Conservation (phyloP, 2,888 invertebrate species). For the Cantharis rustica region DNA sequence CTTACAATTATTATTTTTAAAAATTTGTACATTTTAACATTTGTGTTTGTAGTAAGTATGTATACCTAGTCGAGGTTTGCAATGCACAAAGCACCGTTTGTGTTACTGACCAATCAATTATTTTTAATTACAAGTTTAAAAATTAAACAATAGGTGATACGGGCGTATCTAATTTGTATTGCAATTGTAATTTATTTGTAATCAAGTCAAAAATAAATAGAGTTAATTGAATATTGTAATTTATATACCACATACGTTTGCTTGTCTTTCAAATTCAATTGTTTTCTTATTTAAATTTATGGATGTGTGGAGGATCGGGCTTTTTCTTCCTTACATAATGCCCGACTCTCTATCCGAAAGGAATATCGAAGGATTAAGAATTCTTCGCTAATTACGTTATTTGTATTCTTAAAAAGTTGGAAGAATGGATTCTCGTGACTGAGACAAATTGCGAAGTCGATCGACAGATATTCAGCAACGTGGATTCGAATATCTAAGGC, state of each 20-base stretch:
- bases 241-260: neutral
- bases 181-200: neutral
- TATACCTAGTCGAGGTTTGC: neutral
- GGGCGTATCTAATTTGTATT: neutral
- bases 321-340: neutral
- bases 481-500: slow-evolving; percentile 10
- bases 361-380: neutral
- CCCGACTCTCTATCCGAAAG: neutral
- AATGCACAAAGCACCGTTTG: neutral
- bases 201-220: neutral
- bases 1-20: neutral
- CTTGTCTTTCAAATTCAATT: neutral
- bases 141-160: neutral
- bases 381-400: neutral
- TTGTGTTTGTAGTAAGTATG: neutral
- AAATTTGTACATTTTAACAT: neutral
- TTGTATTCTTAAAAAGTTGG: neutral
- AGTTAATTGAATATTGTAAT: neutral
- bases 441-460: slow-evolving; percentile 25
- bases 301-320: neutral
- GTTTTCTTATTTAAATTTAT: neutral
- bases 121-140: neutral
- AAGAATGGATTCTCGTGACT: slow-evolving; percentile 20
- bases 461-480: slow-evolving; percentile 18
- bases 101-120: neutral